phyloP scores from a whole-genome alignment of 92 coral and sea anemone species.

The Epizoanthus rinbou region DNA sequence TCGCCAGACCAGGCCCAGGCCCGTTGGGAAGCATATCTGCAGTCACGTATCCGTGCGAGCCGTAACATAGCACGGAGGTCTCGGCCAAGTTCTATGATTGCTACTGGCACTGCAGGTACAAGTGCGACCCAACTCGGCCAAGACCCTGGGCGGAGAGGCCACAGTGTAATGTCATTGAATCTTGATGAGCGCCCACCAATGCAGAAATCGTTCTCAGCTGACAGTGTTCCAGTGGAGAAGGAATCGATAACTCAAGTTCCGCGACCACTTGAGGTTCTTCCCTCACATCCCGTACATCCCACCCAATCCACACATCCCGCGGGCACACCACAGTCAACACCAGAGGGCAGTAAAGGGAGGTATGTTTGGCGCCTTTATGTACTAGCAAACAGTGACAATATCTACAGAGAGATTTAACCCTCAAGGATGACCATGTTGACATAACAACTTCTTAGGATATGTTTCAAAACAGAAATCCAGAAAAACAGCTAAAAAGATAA shows the following conservation, averaged over 20 bases:
- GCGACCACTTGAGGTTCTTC: constrained; percentile 30
- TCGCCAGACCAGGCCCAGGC: constrained; percentile 77
- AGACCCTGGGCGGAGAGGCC: constrained; percentile 30
- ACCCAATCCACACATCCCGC: constrained; percentile 9
- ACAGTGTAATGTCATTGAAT: constrained; percentile 25
- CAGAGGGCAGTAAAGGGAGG: constrained; percentile 26
- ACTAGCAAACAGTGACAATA: background rate
- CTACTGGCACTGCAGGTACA: constrained; percentile 53
- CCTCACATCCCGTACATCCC: constrained; percentile 25
- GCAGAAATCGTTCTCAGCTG: constrained; percentile 32
- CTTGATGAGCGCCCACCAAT: constrained; percentile 34
- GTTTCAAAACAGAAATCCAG: too few species aligned
- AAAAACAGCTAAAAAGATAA: too few species aligned
- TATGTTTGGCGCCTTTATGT: background rate
- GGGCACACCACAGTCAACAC: background rate
- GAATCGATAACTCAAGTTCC: background rate
- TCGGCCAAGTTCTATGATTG: constrained; percentile 65
- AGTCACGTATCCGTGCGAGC: constrained; percentile 82
- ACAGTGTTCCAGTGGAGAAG: constrained; percentile 14
- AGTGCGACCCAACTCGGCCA: constrained; percentile 32
- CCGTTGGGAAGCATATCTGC: constrained; percentile 94
- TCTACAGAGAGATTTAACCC: background rate
- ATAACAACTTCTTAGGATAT: too few species aligned
- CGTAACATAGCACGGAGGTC: constrained; percentile 65
- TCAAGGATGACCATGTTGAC: too few species aligned